These are phyloP conservation scores for Actenoides hombroni DNA, from an alignment of 2,113 vertebrate genomes.

Conservation along the genomic window DNA sequence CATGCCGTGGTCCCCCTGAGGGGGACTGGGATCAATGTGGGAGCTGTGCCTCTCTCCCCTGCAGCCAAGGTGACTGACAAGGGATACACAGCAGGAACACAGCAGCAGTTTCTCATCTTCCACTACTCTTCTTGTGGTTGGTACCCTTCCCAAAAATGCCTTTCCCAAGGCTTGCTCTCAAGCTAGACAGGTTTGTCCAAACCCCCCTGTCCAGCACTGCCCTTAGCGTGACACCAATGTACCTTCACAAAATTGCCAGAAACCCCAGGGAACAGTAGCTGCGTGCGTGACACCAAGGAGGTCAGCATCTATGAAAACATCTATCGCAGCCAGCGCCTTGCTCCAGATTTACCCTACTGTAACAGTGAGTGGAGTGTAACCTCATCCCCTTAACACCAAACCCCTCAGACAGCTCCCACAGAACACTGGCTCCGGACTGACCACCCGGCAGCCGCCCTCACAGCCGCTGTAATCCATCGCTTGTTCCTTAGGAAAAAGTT, in stretches of 20 bases:
- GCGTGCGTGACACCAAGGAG: neutral
- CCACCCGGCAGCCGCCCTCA: neutral
- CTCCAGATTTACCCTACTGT: neutral
- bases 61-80: neutral
- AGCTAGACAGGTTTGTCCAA: neutral
- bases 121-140: neutral
- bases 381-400: neutral
- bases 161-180: neutral
- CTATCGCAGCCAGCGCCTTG: neutral
- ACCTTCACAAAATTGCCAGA: neutral
- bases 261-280: neutral
- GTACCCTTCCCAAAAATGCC: neutral
- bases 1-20: neutral
- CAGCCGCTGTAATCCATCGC: neutral
- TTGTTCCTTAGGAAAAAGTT: neutral
- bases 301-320: neutral
- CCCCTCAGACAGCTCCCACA: neutral
- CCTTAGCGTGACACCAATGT: neutral
- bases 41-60: neutral
- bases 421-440: neutral
- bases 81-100: neutral
- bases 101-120: neutral
- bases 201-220: neutral
- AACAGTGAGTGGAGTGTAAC: neutral
- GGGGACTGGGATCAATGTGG: neutral